Evolutionary conservation across 1,140 invertebrate genomes (phyloP).

Genomic region (Spodoptera litura): DNA sequence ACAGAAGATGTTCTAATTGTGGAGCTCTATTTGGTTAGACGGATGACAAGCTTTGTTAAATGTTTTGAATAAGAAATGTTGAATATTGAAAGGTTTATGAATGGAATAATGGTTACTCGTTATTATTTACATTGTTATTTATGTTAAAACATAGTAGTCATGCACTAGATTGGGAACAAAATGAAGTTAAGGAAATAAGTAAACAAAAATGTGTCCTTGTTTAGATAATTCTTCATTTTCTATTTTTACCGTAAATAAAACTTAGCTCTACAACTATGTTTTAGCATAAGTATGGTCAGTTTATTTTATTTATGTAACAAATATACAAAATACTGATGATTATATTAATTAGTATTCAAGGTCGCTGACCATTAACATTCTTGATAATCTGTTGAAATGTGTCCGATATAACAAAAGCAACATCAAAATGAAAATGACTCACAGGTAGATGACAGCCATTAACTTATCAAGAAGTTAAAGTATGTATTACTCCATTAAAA

Average conservation of each 20-base stretch:
- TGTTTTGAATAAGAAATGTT: conserved; percentile 41
- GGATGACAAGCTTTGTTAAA: conserved; percentile 39
- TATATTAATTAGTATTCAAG: conserved; percentile 1
- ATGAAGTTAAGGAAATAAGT: neutral
- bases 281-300: conserved; percentile 18
- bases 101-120: conserved; percentile 37
- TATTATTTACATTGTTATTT: conserved; percentile 25
- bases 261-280: conserved; percentile 1
- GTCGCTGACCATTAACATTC: neutral
- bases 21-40: conserved; percentile 92
- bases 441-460: too few species aligned
- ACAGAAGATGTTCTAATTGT: conserved; percentile 93
- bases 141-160: conserved; percentile 7
- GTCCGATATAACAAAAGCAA: neutral
- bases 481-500: too few species aligned
- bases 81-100: conserved; percentile 45
- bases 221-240: neutral
- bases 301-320: conserved; percentile 1
- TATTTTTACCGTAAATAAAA: too few species aligned
- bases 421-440: too few species aligned
- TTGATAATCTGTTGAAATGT: too few species aligned
- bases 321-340: neutral
- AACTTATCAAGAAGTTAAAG: too few species aligned
- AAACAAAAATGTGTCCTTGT: neutral
- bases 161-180: neutral